Conservation (phyloP, 2,888 invertebrate genomes). For the Hypena proboscidalis region DNA sequence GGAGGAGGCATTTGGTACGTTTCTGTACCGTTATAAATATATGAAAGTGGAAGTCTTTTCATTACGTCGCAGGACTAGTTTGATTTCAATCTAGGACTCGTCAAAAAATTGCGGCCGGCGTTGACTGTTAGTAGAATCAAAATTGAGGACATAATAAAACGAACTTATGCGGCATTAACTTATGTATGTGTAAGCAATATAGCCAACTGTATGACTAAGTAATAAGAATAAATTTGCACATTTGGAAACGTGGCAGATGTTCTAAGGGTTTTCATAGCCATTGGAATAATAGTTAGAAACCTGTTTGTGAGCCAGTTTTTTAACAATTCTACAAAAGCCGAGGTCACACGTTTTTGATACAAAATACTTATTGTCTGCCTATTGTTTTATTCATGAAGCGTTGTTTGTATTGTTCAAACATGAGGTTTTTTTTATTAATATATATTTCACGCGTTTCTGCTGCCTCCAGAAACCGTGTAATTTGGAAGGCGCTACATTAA, state of each 20-base stretch:
- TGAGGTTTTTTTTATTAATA: no score
- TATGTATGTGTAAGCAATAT: slow-evolving; percentile 27
- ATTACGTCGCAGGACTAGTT: slow-evolving; percentile 41
- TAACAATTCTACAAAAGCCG: slow-evolving; percentile 4
- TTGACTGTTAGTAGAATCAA: slow-evolving; percentile 27
- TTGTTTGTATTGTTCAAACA: slow-evolving; percentile 4
- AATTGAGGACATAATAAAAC: slow-evolving; percentile 40
- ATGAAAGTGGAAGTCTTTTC: slow-evolving; percentile 57
- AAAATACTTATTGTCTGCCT: slow-evolving; percentile 9
- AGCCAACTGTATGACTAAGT: slow-evolving; percentile 12
- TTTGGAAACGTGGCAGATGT: slow-evolving; percentile 15
- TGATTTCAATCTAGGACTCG: slow-evolving; percentile 22
- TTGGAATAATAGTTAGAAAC: slow-evolving; percentile 13
- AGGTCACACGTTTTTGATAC: slow-evolving; percentile 1
- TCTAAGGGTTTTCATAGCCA: slow-evolving; percentile 4
- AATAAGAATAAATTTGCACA: slow-evolving; percentile 12
- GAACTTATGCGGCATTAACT: slow-evolving; percentile 30
- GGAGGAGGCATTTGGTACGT: slow-evolving; percentile 33
- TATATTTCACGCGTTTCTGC: no score
- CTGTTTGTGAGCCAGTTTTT: slow-evolving; percentile 3
- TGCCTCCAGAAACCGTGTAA: no score
- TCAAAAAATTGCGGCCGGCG: slow-evolving; percentile 12
- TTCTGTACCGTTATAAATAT: slow-evolving; percentile 57
- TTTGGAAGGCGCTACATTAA: no score
- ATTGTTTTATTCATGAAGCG: slow-evolving; percentile 18